Evolutionary conservation across 1,140 invertebrate species (phyloP), one percentile per base, ranked within the genome.

Genomic region (Hylaeus anthracinus): DNA sequence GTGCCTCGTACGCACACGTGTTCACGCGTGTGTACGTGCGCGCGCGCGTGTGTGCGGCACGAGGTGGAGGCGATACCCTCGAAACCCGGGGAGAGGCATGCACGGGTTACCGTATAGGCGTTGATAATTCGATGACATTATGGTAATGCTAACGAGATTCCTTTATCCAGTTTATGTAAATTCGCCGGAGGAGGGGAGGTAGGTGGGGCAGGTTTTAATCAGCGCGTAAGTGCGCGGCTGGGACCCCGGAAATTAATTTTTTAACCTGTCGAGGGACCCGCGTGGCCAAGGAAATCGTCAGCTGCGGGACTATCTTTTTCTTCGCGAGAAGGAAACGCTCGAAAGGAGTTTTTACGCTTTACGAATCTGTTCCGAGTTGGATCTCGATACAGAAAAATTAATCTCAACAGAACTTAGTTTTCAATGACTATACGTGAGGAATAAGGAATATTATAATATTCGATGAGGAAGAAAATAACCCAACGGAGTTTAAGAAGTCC

Each of bases 101-200:
- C 45, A 58, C 56, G 56, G 69, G 67, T 63, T 71, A 58, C 72
- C 71, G 74, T 77, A 86, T 76, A 81, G 85, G 78, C 79, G 86
- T 83, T 83, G 74, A 85, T 83, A 88, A 86, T 85, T 76, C 83
- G 83, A 86, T 73, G 86, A 87, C 87, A 87, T 83, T 87, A 87
- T 79, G 86, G 82, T 73, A 78, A 86, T 87, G 53, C 71, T 80
- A 84, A 87, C 86, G 82, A 85, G 86, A 79, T 86, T 83, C 64
- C 69, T 76, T 73, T 73, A 76, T 81, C 51, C 74, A 41, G 60
- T 79, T 79, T 73, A 79, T 79, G 69, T 48, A 64, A 51, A 72
- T 72, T 60, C 58, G 48, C 14, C 71, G 70, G 76, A 0, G 26
- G 26, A 26, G 26, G 26, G 26, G 26, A 26, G 26, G 26, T 26